Percentiles rank a stretch among this genome's conserved stretches.
Evolutionary conservation across 2,797 vertebrate genomes (phyloP).

Genomic region (Gila robusta): DNA sequence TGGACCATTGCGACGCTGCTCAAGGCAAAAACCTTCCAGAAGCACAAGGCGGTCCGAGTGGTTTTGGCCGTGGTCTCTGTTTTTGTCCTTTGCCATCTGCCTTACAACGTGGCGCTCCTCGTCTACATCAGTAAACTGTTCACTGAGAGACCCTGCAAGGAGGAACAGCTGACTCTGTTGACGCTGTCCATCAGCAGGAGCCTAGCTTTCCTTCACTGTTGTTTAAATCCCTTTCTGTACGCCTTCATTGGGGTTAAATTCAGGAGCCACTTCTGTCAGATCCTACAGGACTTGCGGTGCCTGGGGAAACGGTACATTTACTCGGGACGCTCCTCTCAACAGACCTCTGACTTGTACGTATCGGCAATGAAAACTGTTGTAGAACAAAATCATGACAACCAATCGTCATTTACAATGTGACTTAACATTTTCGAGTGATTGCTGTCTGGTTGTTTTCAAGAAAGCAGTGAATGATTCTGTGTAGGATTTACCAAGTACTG

Average conservation of each 20-base stretch:
- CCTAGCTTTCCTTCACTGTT: constrained; percentile 92
- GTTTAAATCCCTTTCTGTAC: constrained; percentile 92
- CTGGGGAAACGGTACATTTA: constrained; percentile 75
- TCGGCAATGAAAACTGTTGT: constrained; percentile 77
- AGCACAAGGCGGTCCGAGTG: constrained; percentile 88
- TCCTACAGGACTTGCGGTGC: constrained; percentile 84
- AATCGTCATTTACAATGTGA: constrained; percentile 86
- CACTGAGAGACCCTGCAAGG: constrained; percentile 69
- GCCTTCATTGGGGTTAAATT: constrained; percentile 94
- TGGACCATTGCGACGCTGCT: constrained; percentile 82
- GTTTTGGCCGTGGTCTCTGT: constrained; percentile 84
- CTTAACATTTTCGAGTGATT: too few species aligned
- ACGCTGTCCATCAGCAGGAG: constrained; percentile 74
- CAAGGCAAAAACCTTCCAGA: constrained; percentile 82
- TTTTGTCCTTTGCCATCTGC: constrained; percentile 89
- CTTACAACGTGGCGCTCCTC: constrained; percentile 86
- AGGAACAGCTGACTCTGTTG: constrained; percentile 65
- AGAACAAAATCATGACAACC: constrained; percentile 72
- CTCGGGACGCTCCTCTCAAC: constrained; percentile 67
- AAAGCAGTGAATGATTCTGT: background rate
- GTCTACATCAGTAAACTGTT: constrained; percentile 76
- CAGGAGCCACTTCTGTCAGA: constrained; percentile 85
- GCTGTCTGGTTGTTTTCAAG: background rate
- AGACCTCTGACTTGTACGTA: constrained; percentile 75
- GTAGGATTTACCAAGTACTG: background rate